These are phyloP conservation scores for Tortricodes alternella DNA, from an alignment of 2,888 invertebrate genomes.

Conservation along the genomic window DNA sequence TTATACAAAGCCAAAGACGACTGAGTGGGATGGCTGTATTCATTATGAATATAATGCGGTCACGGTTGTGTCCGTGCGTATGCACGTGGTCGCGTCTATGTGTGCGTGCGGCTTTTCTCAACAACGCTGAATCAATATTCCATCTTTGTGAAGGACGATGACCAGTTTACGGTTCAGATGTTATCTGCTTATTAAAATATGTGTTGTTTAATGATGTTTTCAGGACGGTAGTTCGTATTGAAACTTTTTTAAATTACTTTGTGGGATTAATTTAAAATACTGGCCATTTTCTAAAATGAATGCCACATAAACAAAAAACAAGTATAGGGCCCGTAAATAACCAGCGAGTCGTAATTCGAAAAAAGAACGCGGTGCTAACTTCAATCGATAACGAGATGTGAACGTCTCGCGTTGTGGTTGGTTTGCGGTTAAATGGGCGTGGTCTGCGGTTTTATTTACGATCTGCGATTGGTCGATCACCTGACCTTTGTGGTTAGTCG, in stretches of 20 bases:
- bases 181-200: constrained; percentile 36
- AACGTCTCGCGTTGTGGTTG: constrained; percentile 82
- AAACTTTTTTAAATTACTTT: constrained; percentile 18
- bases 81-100: constrained; percentile 56
- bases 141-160: constrained; percentile 69
- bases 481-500: constrained; percentile 82
- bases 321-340: constrained; percentile 43
- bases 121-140: constrained; percentile 77
- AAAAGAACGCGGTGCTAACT: constrained; percentile 63
- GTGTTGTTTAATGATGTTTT: not conserved
- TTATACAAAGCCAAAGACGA: constrained; percentile 82
- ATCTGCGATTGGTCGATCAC: constrained; percentile 83
- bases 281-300: constrained; percentile 2
- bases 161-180: constrained; percentile 47
- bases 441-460: constrained; percentile 84
- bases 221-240: not conserved
- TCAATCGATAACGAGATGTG: constrained; percentile 71
- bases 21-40: constrained; percentile 82
- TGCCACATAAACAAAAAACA: constrained; percentile 40
- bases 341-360: constrained; percentile 52
- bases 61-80: constrained; percentile 76
- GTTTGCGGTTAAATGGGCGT: constrained; percentile 86
- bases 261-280: constrained; percentile 1
- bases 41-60: constrained; percentile 83
- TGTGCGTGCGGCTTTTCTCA: constrained; percentile 71